Percentiles rank a stretch among this genome's conserved stretches.
Conservation (phyloP, 2,113 vertebrate species). For the Cryptotis parvus region DNA sequence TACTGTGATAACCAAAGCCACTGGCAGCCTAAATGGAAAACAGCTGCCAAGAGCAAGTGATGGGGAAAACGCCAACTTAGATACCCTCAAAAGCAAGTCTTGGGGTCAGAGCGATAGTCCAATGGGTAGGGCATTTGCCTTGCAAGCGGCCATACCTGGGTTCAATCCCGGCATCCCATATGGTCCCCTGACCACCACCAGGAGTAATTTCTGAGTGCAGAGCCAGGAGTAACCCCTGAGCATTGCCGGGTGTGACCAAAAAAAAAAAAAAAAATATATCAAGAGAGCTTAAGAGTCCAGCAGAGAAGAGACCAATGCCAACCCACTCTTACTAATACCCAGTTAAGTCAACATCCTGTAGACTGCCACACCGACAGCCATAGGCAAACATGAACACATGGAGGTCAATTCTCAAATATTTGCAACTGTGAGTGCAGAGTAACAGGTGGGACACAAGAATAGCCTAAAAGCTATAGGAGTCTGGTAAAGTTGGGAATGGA, state of each 20-base stretch:
- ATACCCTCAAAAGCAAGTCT: too few relatives aligned
- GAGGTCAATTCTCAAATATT: conserved; percentile 31
- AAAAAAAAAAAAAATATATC: too few relatives aligned
- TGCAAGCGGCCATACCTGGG: too few relatives aligned
- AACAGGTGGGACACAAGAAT: neutral
- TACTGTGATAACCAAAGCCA: conserved; percentile 46
- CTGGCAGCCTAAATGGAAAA: neutral
- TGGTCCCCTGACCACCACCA: too few relatives aligned
- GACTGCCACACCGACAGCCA: neutral
- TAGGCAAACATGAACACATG: neutral
- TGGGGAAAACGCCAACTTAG: conserved; percentile 3
- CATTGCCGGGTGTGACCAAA: too few relatives aligned
- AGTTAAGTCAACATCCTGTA: neutral
- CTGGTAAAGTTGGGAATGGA: conserved; percentile 2
- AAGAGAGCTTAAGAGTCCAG: too few relatives aligned
- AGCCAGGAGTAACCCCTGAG: too few relatives aligned
- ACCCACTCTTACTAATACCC: neutral
- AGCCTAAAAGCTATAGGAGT: neutral
- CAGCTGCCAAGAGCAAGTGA: conserved; percentile 43
- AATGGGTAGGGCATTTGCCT: too few relatives aligned
- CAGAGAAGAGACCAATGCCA: neutral
- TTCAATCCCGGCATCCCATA: too few relatives aligned
- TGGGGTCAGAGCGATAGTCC: too few relatives aligned
- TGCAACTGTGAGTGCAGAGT: neutral
- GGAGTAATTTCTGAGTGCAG: too few relatives aligned